A percentile compares a stretch with the other conserved stretches of the same genome.
Evolutionary conservation across 2,888 invertebrate species (phyloP).

Genomic region (Pyrochroa serraticornis): DNA sequence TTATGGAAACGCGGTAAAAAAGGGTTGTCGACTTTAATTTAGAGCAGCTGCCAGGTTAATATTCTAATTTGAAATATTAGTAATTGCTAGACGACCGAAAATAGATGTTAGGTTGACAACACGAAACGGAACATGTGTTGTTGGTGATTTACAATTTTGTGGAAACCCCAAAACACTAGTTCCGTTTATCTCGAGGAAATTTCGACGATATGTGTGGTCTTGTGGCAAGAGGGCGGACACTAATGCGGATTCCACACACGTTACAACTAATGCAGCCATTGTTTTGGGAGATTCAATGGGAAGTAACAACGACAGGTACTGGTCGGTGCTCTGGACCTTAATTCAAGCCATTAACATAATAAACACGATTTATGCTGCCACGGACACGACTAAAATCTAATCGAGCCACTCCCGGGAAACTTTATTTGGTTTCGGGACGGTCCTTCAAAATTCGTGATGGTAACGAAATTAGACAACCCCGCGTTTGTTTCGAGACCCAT

Average conservation of each 20-base stretch:
- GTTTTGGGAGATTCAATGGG: conserved; percentile 22
- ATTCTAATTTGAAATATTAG: conserved; percentile 38
- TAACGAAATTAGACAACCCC: no score
- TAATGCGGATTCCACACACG: conserved; percentile 33
- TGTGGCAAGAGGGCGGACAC: conserved; percentile 16
- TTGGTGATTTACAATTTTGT: conserved; percentile 38
- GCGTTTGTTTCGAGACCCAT: no score
- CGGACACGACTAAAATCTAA: no score
- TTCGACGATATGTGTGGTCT: conserved; percentile 36
- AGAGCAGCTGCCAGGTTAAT: conserved; percentile 21
- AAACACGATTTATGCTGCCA: no score
- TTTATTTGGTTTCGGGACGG: no score
- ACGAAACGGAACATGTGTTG: conserved; percentile 31
- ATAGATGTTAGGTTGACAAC: conserved; percentile 19
- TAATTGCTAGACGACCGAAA: conserved; percentile 35
- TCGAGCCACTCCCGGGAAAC: no score
- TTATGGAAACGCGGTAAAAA: conserved; percentile 5
- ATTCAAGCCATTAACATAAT: no score
- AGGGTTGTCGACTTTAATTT: conserved; percentile 2
- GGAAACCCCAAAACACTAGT: conserved; percentile 24
- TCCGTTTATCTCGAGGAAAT: conserved; percentile 14
- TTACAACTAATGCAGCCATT: conserved; percentile 30
- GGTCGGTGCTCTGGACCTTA: no score
- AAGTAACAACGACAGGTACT: background rate
- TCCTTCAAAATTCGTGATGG: no score